Conservation (phyloP, 2,113 vertebrate genomes). For the Tachycineta bicolor region DNA sequence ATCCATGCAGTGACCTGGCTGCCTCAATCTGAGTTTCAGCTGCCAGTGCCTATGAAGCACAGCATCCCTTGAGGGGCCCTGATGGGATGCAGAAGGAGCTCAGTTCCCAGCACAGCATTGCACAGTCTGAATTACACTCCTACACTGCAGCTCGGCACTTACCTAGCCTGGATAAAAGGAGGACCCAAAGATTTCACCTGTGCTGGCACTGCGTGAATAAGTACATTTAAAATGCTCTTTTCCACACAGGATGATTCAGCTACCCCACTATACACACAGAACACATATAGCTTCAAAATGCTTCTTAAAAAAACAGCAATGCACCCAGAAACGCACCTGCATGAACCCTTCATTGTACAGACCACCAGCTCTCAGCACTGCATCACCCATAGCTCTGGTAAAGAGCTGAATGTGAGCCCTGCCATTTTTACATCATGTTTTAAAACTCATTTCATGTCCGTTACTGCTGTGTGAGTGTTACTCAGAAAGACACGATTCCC, state of each 20-base stretch:
- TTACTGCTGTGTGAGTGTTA: neutral
- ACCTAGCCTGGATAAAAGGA: neutral
- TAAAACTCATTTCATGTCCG: neutral
- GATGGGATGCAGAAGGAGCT: neutral
- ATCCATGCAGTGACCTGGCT: neutral
- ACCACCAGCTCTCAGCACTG: neutral
- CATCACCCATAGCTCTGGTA: neutral
- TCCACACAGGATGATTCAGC: neutral
- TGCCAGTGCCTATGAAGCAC: neutral
- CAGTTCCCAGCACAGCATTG: neutral
- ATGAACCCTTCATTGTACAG: neutral
- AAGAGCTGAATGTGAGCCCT: neutral
- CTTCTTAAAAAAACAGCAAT: neutral
- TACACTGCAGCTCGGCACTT: neutral
- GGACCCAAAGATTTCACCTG: neutral
- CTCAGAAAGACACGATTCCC: neutral
- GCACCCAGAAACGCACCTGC: neutral
- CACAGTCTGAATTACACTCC: neutral
- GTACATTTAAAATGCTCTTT: neutral
- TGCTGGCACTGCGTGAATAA: neutral
- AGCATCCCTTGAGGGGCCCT: neutral
- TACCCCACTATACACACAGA: fast-evolving
- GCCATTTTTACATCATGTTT: neutral
- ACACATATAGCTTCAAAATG: neutral
- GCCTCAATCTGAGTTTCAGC: neutral